These are phyloP conservation scores for Trochalopteron elliotii DNA, from an alignment of 2,113 vertebrate species.

Conservation along the genomic window DNA sequence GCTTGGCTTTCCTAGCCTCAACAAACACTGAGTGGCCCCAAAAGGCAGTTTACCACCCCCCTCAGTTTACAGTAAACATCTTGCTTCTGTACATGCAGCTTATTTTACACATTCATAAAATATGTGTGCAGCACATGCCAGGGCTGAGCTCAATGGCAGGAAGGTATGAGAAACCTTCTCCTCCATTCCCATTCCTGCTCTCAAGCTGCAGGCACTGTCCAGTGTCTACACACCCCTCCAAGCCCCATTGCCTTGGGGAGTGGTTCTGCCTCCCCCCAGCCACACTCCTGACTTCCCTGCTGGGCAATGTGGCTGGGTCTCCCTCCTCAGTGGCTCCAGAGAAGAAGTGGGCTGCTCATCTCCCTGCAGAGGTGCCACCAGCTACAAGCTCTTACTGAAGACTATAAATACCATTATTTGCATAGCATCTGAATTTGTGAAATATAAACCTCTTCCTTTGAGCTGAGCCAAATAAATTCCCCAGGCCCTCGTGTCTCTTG, in stretches of 20 bases:
- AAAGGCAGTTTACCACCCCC: accelerated
- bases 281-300: not conserved
- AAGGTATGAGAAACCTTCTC: not conserved
- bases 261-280: not conserved
- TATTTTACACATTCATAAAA: not conserved
- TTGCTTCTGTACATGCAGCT: not conserved
- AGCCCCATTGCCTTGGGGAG: not conserved
- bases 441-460: not conserved
- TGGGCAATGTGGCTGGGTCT: not conserved
- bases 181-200: not conserved
- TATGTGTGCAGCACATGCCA: accelerated
- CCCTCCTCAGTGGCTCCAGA: not conserved
- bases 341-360: not conserved
- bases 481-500: not conserved
- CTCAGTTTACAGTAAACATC: slow-evolving; percentile 9
- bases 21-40: not conserved
- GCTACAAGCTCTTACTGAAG: not conserved
- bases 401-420: not conserved
- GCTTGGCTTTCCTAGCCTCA: not conserved
- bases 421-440: not conserved
- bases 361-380: not conserved
- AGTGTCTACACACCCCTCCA: not conserved
- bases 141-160: not conserved
- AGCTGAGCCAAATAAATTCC: not conserved
- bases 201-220: accelerated